Evolutionary conservation across 2,888 invertebrate species (phyloP).

Genomic region (Leucophenga montana): DNA sequence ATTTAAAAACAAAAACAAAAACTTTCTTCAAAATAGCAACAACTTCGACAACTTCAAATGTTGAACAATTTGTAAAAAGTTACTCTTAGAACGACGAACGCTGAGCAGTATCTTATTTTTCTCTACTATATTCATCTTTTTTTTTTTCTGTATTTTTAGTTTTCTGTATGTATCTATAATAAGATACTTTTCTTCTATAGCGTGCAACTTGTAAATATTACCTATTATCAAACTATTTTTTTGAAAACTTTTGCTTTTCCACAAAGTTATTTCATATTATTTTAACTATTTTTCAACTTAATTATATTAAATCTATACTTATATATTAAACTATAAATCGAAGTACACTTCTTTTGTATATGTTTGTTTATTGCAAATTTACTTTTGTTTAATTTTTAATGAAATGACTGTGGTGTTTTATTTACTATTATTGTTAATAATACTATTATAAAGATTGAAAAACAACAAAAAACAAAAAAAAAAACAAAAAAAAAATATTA

Average conservation of each 20-base stretch:
- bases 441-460: conserved; percentile 44
- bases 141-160: conserved; percentile 14
- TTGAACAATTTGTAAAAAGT: conserved; percentile 6
- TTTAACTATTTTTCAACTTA: background rate
- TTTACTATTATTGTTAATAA: conserved; percentile 62
- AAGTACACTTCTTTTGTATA: conserved; percentile 24
- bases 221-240: conserved; percentile 9
- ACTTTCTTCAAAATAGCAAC: conserved; percentile 51
- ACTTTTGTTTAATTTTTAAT: conserved; percentile 41
- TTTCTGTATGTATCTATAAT: conserved; percentile 12
- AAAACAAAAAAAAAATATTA: background rate
- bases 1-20: conserved; percentile 28
- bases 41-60: conserved; percentile 26
- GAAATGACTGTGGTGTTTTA: conserved; percentile 69
- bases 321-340: conserved; percentile 17
- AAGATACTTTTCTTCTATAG: background rate
- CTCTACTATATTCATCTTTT: background rate
- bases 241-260: background rate
- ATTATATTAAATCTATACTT: background rate
- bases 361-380: conserved; percentile 33
- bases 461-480: conserved; percentile 9
- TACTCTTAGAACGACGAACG: background rate
- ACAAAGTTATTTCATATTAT: background rate
- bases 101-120: too few species aligned
- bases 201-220: conserved; percentile 36